Evolutionary conservation across 2,113 vertebrate species (phyloP).

Genomic region (Sebastes fasciatus): DNA sequence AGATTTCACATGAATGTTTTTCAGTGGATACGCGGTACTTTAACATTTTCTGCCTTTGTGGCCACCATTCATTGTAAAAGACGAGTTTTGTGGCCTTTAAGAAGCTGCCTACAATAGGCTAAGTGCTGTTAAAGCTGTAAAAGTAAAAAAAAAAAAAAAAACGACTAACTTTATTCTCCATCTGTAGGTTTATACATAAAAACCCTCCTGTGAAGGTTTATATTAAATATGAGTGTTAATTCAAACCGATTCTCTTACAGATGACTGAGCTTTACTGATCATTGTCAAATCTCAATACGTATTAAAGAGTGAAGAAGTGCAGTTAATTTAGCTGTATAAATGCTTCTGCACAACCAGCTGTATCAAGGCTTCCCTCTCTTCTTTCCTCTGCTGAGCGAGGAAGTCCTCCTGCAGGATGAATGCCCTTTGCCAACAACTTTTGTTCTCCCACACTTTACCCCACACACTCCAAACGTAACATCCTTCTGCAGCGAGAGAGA

Average conservation of each 20-base stretch:
- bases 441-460: constrained; percentile 70
- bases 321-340: constrained; percentile 58
- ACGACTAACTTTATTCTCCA: not conserved
- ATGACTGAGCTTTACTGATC: constrained; percentile 10
- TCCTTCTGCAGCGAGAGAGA: constrained; percentile 54
- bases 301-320: constrained; percentile 28
- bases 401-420: constrained; percentile 72
- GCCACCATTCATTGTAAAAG: constrained; percentile 36
- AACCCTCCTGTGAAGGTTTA: constrained; percentile 21
- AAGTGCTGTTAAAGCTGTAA: constrained; percentile 20
- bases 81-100: constrained; percentile 30
- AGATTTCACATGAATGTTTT: constrained; percentile 57
- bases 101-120: constrained; percentile 34
- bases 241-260: constrained; percentile 4
- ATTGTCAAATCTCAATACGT: constrained; percentile 10
- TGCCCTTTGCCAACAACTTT: constrained; percentile 61
- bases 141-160: not conserved
- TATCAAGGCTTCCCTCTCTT: constrained; percentile 58
- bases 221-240: constrained; percentile 21
- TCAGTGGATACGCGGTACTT: constrained; percentile 40
- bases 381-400: constrained; percentile 59
- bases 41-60: constrained; percentile 34
- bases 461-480: constrained; percentile 68
- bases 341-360: constrained; percentile 49
- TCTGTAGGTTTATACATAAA: constrained; percentile 11